Conservation (phyloP, 2,797 vertebrate genomes). For the Coregonus ussuriensis region DNA sequence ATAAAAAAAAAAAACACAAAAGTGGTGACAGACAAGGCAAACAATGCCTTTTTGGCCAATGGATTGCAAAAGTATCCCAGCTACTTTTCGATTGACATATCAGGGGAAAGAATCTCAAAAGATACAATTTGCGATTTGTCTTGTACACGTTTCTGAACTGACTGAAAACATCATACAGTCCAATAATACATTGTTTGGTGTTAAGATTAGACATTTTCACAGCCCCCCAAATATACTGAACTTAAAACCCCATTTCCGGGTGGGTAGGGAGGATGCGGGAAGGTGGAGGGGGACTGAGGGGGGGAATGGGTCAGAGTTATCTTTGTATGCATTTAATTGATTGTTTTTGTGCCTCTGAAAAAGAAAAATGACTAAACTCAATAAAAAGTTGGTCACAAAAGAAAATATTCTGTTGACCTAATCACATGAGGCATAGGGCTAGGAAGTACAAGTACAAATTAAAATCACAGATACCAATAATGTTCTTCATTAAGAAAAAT, state of each 20-base stretch:
- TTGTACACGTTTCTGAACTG: slow-evolving; percentile 50
- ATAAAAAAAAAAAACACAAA: slow-evolving; percentile 58
- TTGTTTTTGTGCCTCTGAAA: slow-evolving; percentile 10
- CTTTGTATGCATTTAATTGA: too few relatives aligned
- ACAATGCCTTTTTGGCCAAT: slow-evolving; percentile 44
- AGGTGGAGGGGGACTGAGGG: too few relatives aligned
- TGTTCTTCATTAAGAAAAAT: slow-evolving; percentile 48
- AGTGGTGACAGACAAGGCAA: slow-evolving; percentile 60
- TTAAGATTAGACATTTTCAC: slow-evolving; percentile 66
- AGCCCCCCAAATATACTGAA: too few relatives aligned
- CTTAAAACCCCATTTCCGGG: too few relatives aligned
- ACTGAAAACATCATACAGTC: slow-evolving; percentile 36
- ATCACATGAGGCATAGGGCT: background rate
- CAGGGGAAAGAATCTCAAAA: slow-evolving; percentile 1
- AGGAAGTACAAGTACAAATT: slow-evolving; percentile 28
- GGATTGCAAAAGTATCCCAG: slow-evolving; percentile 59
- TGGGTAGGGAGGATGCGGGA: too few relatives aligned
- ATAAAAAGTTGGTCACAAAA: slow-evolving; percentile 51
- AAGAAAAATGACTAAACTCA: slow-evolving; percentile 8
- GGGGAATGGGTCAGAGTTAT: too few relatives aligned
- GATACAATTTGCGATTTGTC: slow-evolving; percentile 60
- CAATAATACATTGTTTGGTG: slow-evolving; percentile 54
- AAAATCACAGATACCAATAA: slow-evolving; percentile 49
- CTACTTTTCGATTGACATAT: slow-evolving; percentile 47
- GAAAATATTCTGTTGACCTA: slow-evolving; percentile 19